Base-by-base conservation (phyloP, 1,140 invertebrate genomes). In the Ceratoteleas bidentatus region DNA sequence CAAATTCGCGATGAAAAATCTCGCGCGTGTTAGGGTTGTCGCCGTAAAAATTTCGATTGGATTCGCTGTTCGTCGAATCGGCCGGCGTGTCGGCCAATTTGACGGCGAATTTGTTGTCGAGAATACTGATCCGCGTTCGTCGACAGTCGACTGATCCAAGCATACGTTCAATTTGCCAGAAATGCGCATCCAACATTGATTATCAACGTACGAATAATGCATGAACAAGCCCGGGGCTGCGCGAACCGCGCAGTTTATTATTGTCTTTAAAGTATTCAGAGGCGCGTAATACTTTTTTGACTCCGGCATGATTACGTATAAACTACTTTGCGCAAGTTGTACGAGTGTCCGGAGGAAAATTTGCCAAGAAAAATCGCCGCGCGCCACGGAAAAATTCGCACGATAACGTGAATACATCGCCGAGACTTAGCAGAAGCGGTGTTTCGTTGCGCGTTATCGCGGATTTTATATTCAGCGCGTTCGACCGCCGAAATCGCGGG, bases 271-370 rank as follows among this genome's bases (percentile, higher is more conserved):
- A 36, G 47, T 58, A 50, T 50, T 58, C 57, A 52, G 16, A 14
- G 57, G 8, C 6, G 56, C 47, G 15, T 60, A 43, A 60, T 60
- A 61, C 32, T 60, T 49, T 60, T 49, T 33, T 2, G 3, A 50
- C 34, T 61, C 24, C 11, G 33, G 9, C 50, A 61, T 53, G 57
- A 70, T 70, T 70, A 60, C 47, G 57, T 70, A 60, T 53, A 61
- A 70, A 70, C 66, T 60, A 24, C 57, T 70, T 70, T 70, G 60
- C 57, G 32, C 16, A 53, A 70, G 34, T 70, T 70, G 60, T 60
- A 70, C 66, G 66, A 70, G 56, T 70, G 49, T 61, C 49, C 47
- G 34, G 66, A 58, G 54, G 3, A 61, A 60, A 61, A 70, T 60
- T 43, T 61, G 7, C 3, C 10, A 0, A 45, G 57, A 53, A 52